These are phyloP conservation scores for Buceros bicornis DNA, from an alignment of 2,797 vertebrate species.

Conservation along the genomic window DNA sequence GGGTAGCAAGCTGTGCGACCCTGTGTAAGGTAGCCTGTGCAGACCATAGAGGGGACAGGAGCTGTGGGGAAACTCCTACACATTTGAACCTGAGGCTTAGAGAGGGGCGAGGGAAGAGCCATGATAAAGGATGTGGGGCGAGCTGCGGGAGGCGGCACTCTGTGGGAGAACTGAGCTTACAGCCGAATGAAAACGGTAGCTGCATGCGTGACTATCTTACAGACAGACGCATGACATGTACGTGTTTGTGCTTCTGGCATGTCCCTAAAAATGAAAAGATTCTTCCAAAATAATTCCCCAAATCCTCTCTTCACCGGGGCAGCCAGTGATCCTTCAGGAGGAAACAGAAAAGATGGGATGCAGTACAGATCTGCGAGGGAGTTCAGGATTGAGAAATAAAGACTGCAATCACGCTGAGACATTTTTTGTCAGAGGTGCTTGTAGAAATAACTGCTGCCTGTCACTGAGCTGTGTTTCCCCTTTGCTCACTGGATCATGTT, in stretches of 20 bases:
- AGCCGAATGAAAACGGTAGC: not conserved
- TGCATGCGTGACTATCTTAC: not conserved
- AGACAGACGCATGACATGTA: not conserved
- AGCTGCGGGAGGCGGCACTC: not conserved
- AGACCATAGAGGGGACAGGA: fast-evolving
- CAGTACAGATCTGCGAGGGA: not conserved
- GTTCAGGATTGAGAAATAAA: not conserved
- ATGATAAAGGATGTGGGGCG: not conserved
- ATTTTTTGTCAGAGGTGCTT: not conserved
- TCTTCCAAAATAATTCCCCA: not conserved
- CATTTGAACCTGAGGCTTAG: not conserved
- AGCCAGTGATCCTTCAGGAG: not conserved
- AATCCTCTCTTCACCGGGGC: not conserved
- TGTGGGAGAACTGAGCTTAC: not conserved
- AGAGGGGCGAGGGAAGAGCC: not conserved
- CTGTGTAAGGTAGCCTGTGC: not conserved
- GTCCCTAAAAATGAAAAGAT: not conserved
- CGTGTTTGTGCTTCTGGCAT: not conserved
- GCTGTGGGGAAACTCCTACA: fast-evolving
- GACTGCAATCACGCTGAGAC: not conserved
- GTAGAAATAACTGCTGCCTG: not conserved
- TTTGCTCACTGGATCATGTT: not conserved
- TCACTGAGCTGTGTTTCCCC: not conserved
- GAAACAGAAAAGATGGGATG: not conserved
- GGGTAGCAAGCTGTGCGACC: not conserved